Conservation (phyloP, 2,797 vertebrate genomes). For the Sebastes hopkinsi region DNA sequence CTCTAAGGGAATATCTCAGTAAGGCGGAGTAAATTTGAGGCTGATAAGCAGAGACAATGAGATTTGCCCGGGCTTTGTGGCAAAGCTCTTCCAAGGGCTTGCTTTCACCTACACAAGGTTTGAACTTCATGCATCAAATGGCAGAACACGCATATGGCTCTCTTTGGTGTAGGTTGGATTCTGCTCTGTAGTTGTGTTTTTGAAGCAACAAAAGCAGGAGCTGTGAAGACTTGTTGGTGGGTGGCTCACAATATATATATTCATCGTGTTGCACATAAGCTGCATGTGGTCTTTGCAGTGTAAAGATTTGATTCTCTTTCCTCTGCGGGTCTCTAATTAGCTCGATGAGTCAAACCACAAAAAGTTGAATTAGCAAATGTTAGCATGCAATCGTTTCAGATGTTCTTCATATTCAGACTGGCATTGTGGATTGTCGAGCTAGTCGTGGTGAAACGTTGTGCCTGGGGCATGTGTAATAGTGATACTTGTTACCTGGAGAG, state of each 20-base stretch:
- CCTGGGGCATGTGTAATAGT: no score
- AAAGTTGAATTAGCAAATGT: background rate
- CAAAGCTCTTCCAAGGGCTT: slow-evolving; percentile 67
- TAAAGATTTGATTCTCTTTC: slow-evolving; percentile 4
- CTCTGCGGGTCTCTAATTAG: background rate
- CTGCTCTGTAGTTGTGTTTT: slow-evolving; percentile 25
- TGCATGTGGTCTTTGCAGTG: slow-evolving; percentile 1
- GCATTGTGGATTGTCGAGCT: no score
- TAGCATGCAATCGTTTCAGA: background rate
- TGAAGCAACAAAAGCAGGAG: background rate
- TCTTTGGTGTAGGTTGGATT: slow-evolving; percentile 1
- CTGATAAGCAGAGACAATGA: slow-evolving; percentile 76
- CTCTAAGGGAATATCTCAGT: slow-evolving; percentile 73
- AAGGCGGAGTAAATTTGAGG: slow-evolving; percentile 68
- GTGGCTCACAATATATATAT: background rate
- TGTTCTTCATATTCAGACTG: no score
- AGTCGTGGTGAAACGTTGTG: no score
- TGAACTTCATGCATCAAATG: slow-evolving; percentile 55
- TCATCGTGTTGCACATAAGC: background rate
- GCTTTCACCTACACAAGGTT: slow-evolving; percentile 56
- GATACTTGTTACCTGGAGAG: no score
- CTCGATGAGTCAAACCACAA: background rate
- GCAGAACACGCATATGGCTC: slow-evolving; percentile 9
- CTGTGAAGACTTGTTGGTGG: slow-evolving; percentile 16
- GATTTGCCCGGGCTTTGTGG: slow-evolving; percentile 65